Base-by-base conservation (phyloP, 2,888 invertebrate genomes). In the Xestia rhomboidea region DNA sequence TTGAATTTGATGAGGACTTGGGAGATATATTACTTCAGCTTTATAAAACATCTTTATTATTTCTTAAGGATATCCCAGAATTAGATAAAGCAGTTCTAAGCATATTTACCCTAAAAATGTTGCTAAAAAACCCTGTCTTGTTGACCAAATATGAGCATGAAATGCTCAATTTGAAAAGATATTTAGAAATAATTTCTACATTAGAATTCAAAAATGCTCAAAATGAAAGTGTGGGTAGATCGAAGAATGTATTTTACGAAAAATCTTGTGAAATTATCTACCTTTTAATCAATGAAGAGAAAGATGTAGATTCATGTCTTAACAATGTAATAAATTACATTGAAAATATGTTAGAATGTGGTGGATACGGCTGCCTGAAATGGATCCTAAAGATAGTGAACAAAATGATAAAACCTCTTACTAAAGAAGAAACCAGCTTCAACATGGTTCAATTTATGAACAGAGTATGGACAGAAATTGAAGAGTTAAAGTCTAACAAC, bases 301-400 rank as follows among this genome's bases (percentile, higher is more conserved):
- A 84, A 68, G 70, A 85, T 69, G 75, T 57, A 70, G 75, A 90
- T 15, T 38, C 11, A 27, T 83, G 69, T 89, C 46, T 90, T 6
- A 77, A 88, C 77, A 83, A 90, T 62, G 79, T 95, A 57, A 81
- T 94, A 64, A 82, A 89, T 73, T 95, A 91, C 82, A 86, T 95
- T 73, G 92, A 94, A 76, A 92, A 92, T 80, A 90, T 95, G 8
- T 83, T 94, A 60, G 96, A 97, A 87, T 94, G 95, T 87, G 97
- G 97, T 69, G 97, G 97, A 6, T 95, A 95, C 89, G 95, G 95
- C 1, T 96, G 96, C 77, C 82, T 97, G 1, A 93, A 93, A 89
- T 94, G 94, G 93, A 92, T 96, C 62, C 84, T 97, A 51, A 93
- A 92, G 85, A 94, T 96, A 51, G 88, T 93, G 13, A 94, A 94